A percentile compares a stretch with the other conserved stretches of the same genome.
Evolutionary conservation across 2,888 invertebrate species (phyloP).

Genomic region (Brachypalpus laphriformis): DNA sequence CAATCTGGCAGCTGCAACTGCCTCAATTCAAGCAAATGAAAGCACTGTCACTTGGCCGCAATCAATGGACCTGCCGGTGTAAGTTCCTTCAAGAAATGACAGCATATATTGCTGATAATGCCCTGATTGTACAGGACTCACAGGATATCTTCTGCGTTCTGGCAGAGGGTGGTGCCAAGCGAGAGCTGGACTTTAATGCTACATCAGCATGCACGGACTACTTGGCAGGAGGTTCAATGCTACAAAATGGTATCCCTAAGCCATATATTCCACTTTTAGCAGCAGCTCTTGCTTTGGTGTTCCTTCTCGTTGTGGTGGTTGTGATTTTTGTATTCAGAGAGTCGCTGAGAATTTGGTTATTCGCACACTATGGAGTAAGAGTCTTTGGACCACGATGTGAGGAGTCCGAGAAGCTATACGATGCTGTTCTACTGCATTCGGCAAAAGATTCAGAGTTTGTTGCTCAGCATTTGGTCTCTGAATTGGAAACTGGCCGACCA

Average conservation of each 20-base stretch:
- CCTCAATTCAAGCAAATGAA: slow-evolving; percentile 82
- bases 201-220: slow-evolving; percentile 92
- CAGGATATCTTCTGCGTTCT: slow-evolving; percentile 91
- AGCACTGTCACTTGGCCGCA: slow-evolving; percentile 87
- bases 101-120: slow-evolving; percentile 92
- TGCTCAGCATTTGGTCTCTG: slow-evolving; percentile 91
- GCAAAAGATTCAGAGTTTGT: slow-evolving; percentile 96
- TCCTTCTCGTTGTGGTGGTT: slow-evolving; percentile 89
- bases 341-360: slow-evolving; percentile 93
- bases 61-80: slow-evolving; percentile 96
- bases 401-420: slow-evolving; percentile 93
- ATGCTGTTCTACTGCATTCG: slow-evolving; percentile 96
- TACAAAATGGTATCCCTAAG: slow-evolving; percentile 91
- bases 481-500: slow-evolving; percentile 90
- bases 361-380: slow-evolving; percentile 92
- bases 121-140: slow-evolving; percentile 91
- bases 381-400: slow-evolving; percentile 90
- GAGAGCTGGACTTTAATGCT: slow-evolving; percentile 92
- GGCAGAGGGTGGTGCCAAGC: slow-evolving; percentile 82
- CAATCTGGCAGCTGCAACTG: slow-evolving; percentile 88
- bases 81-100: slow-evolving; percentile 94
- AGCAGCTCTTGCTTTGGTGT: slow-evolving; percentile 89
- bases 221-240: slow-evolving; percentile 89
- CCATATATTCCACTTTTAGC: slow-evolving; percentile 94
- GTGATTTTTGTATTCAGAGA: slow-evolving; percentile 93